Base-by-base conservation (phyloP, 2,888 invertebrate species). In the Drosophila emarginata region DNA sequence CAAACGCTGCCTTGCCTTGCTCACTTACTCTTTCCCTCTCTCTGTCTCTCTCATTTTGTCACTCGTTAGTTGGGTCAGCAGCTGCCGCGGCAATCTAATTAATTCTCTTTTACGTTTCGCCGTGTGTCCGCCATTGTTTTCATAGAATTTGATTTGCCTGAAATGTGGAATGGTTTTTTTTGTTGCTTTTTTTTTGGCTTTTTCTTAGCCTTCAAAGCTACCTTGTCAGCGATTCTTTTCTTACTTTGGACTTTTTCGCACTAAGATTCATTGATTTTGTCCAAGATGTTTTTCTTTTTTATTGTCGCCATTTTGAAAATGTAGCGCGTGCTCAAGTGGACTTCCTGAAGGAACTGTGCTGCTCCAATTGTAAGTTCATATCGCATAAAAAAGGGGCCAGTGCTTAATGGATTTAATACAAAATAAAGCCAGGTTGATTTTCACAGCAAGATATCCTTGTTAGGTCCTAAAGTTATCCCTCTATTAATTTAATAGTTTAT, bases 61-160 rank as follows among this genome's bases (percentile, higher is more conserved):
- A 45, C 45, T 45, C 45, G 45, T 12, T 21, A 45, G 45, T 45
- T 45, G 45, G 32, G 2, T 57, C 79, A 84, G 87, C 82, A 83
- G 82, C 82, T 83, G 82, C 82, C 82, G 80, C 74, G 80, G 74
- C 87, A 83, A 87, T 83, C 85, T 81, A 83, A 83, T 88, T 86
- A 86, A 81, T 85, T 85, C 88, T 79, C 79, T 73, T 75, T 75
- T 74, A 57, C 74, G 62, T 57, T 76, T 67, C 61, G 53, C 65
- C 58, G 75, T 72, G 75, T 72, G 60, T 67, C 63, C 78, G 75
- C 76, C 80, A 72, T 85, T 81, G 77, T 74, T 79, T 70, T 65
- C 45, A 45, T 9, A 12, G 58, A 57, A 61, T 74, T 77, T 77
- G 78, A 74, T 77, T 77, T 77, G 64, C 67, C 75, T 75, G 78